A percentile compares a stretch with the other conserved stretches of the same genome.
Evolutionary conservation across 2,888 invertebrate genomes (phyloP).

Genomic region (Cordilura impudica): DNA sequence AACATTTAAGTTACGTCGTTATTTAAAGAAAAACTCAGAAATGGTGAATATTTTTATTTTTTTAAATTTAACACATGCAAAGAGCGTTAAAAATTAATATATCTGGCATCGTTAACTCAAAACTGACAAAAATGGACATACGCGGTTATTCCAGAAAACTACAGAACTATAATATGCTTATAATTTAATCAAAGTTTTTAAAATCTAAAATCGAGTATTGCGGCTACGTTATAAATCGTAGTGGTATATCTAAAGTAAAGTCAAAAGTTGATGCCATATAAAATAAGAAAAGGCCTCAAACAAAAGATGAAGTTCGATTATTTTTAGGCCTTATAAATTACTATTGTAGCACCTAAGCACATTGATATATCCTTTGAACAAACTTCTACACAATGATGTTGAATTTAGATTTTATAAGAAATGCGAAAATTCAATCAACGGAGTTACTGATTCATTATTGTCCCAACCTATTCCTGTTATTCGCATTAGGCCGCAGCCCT

Average conservation of each 20-base stretch:
- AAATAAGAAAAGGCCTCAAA: conserved; percentile 64
- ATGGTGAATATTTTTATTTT: no score
- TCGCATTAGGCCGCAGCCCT: conserved; percentile 68
- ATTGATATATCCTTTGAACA: conserved; percentile 64
- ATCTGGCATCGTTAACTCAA: no score
- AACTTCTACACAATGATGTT: conserved; percentile 61
- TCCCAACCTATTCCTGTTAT: conserved; percentile 63
- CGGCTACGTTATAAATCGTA: conserved; percentile 63
- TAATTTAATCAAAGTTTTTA: conserved; percentile 68
- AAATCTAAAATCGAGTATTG: conserved; percentile 36
- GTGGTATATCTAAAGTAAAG: conserved; percentile 69
- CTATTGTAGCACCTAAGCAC: conserved; percentile 68
- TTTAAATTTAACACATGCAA: no score
- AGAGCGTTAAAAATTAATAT: no score
- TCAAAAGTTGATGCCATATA: conserved; percentile 69
- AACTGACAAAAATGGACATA: no score
- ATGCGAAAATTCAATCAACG: conserved; percentile 64
- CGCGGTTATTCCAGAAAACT: no score
- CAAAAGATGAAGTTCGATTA: conserved; percentile 65
- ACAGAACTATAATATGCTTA: conserved; percentile 66
- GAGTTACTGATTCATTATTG: conserved; percentile 66
- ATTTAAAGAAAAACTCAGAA: no score
- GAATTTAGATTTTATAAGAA: conserved; percentile 64
- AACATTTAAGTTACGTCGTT: no score
- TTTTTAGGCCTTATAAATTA: conserved; percentile 67